Evolutionary conservation across 2,797 vertebrate genomes (phyloP).

Genomic region (Adrianichthys oophorus): DNA sequence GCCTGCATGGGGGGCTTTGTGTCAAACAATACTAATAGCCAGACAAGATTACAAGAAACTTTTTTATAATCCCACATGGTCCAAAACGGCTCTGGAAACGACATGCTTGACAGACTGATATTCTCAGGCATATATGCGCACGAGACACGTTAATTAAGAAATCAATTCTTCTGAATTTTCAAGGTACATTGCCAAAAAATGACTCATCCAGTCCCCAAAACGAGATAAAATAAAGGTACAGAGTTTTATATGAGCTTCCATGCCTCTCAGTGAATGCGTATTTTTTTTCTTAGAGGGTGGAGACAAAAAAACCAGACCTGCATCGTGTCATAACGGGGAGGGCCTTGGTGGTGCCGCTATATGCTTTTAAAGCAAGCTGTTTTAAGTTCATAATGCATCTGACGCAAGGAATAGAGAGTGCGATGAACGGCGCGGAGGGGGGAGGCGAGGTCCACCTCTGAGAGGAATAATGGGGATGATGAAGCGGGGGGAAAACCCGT

Average conservation of each 20-base stretch:
- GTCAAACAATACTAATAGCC: constrained; percentile 72
- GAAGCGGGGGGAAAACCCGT: constrained; percentile 71
- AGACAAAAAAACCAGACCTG: constrained; percentile 66
- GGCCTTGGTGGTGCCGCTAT: constrained; percentile 67
- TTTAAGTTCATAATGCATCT: constrained; percentile 73
- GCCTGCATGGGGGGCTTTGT: constrained; percentile 60
- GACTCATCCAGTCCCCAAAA: background rate
- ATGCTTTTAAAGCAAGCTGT: constrained; percentile 76
- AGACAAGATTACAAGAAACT: constrained; percentile 71
- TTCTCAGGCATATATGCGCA: constrained; percentile 2
- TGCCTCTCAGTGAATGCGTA: constrained; percentile 28
- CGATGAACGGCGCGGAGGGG: constrained; percentile 31
- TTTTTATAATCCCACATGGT: constrained; percentile 63
- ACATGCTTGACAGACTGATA: constrained; percentile 34
- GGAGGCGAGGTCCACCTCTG: constrained; percentile 66
- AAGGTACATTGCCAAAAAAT: background rate
- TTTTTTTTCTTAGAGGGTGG: constrained; percentile 68
- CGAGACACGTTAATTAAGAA: constrained; percentile 11
- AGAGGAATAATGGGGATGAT: constrained; percentile 69
- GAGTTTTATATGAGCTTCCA: background rate
- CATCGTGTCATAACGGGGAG: constrained; percentile 78
- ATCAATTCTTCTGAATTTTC: background rate
- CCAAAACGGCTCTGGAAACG: constrained; percentile 32
- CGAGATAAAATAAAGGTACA: background rate
- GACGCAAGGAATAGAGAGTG: constrained; percentile 57